Evolutionary conservation across 2,113 vertebrate species (phyloP), one percentile per base, ranked within the genome.

Genomic region (Diadophis punctatus): DNA sequence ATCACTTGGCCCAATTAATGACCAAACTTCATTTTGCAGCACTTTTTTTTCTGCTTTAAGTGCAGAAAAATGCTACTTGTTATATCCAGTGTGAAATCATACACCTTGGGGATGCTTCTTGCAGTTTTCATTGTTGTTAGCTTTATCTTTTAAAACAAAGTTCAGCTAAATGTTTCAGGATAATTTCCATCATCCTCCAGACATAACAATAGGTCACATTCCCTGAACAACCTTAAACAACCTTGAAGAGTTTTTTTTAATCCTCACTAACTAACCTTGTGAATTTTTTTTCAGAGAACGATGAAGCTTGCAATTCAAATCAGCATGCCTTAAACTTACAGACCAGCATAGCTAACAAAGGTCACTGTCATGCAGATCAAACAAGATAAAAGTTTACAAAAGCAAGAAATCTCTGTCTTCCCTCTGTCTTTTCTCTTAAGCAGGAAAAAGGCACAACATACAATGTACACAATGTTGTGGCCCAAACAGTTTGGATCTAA

Each of bases 1-100:
- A 95, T 93, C 53, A 39, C 89, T 88, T 0, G 16, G 93, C 90
- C 27, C 93, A 94, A 93, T 96, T 96, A 94, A 96, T 94, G 90
- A 93, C 90, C 91, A 88, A 93, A 96, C 92, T 93, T 94, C 86
- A 93, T 93, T 89, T 93, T 94, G 85, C 88, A 94, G 55, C 14
- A 46, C 94, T 92, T 51, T 93, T 93, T 52, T 94, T 94, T 94
- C 89, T 94, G 20, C 90, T 93, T 88, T 92, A 85, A 86, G 8
- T 86, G 80, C 93, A 92, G 55, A 92, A 94, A 92, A 93, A 95
- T 49, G 39, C 27, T 80, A 12, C n/a, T 95, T 92, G 63, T 58
- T 93, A 3, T 55, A 63, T 95, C 90, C 60, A 88, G 46, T 60
- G 55, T 30, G 58, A 90, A 91, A 23, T 90, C 12, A 23, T 88